Conservation (phyloP, 2,888 invertebrate species). For the Taphrorychus bicolor region DNA sequence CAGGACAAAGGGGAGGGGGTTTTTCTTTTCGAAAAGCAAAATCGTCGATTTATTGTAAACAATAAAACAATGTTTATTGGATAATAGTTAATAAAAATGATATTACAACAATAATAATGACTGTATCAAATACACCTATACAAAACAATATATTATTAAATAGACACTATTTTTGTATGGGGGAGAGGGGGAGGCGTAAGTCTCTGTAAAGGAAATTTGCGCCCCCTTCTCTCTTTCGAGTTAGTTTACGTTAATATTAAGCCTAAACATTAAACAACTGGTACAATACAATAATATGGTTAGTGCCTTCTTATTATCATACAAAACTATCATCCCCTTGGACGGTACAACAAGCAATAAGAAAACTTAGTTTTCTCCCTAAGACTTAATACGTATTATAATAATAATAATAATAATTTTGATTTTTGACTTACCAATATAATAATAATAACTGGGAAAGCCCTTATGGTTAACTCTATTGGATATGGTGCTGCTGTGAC, state of each 20-base stretch:
- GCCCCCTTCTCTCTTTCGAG: not conserved
- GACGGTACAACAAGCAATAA: not conserved
- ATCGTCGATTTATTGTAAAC: not conserved
- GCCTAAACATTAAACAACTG: not conserved
- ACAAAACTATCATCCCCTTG: not conserved
- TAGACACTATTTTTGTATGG: constrained; percentile 6
- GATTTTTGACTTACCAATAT: not conserved
- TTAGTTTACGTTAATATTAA: constrained; percentile 4
- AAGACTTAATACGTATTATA: not conserved
- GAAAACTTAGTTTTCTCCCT: not conserved
- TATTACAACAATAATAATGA: constrained; percentile 24
- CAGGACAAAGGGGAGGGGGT: not conserved
- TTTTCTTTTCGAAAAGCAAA: not conserved
- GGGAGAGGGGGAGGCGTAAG: not conserved
- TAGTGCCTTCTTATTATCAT: too few species aligned
- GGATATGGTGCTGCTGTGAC: not conserved
- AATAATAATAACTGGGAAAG: too few species aligned
- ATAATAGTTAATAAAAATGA: not conserved
- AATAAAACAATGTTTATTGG: not conserved
- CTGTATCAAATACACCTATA: constrained; percentile 27
- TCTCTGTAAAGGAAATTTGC: not conserved
- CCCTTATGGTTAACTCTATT: too few species aligned
- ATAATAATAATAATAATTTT: not conserved
- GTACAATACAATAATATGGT: not conserved
- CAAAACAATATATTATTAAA: constrained; percentile 30